Evolutionary conservation across 2,888 invertebrate species (phyloP).

Genomic region (Ernsta delagoae): DNA sequence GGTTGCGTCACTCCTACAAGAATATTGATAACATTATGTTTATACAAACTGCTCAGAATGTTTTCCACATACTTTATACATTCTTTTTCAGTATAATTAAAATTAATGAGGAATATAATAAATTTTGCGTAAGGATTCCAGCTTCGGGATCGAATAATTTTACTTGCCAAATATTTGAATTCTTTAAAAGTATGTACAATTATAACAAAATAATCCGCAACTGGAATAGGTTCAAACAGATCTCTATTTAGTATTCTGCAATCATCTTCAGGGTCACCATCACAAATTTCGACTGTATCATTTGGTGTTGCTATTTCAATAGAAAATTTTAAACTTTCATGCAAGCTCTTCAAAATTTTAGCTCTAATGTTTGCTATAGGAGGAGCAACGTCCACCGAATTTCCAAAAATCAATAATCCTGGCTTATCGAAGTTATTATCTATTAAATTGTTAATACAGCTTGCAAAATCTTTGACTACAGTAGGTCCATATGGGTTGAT

Average conservation of each 20-base stretch:
- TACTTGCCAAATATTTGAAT: constrained; percentile 56
- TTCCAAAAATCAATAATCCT: constrained; percentile 61
- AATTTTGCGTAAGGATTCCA: constrained; percentile 74
- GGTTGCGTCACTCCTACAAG: constrained; percentile 51
- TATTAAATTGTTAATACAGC: constrained; percentile 58
- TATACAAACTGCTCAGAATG: constrained; percentile 64
- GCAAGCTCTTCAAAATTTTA: constrained; percentile 54
- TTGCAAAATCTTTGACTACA: constrained; percentile 57
- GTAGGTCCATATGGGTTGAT: constrained; percentile 62
- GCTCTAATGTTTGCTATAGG: constrained; percentile 55
- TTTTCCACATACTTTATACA: constrained; percentile 54
- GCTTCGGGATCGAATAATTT: constrained; percentile 58
- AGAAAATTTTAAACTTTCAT: constrained; percentile 51
- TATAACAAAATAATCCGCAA: constrained; percentile 64
- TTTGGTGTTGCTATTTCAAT: constrained; percentile 56
- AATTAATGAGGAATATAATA: constrained; percentile 61
- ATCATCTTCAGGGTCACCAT: constrained; percentile 43
- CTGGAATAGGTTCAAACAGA: constrained; percentile 50
- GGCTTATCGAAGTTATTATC: constrained; percentile 55
- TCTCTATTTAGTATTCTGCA: constrained; percentile 52
- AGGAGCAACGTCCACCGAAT: constrained; percentile 54
- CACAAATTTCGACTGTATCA: constrained; percentile 53
- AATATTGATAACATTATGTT: constrained; percentile 61
- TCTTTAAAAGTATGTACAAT: constrained; percentile 60
- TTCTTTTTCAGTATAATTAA: constrained; percentile 42